These are phyloP conservation scores for Schizotus pectinicornis DNA, from an alignment of 2,888 invertebrate species.

Conservation along the genomic window DNA sequence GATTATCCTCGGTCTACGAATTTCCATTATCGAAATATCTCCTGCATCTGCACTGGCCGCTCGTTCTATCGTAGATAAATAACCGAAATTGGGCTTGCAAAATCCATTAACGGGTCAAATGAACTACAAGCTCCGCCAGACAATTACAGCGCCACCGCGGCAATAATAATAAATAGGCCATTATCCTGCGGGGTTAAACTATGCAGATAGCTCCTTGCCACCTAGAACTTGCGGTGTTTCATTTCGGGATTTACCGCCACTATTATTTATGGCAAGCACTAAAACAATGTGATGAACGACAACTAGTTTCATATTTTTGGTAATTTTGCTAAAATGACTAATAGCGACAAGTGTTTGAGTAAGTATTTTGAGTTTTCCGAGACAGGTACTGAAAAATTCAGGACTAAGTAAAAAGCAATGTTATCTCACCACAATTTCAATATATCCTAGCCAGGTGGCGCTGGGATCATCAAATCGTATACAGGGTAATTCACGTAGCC, in stretches of 20 bases:
- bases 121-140: conserved; percentile 22
- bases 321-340: too few species aligned
- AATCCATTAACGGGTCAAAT: conserved; percentile 39
- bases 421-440: too few species aligned
- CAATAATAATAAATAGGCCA: conserved; percentile 28
- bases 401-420: too few species aligned
- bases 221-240: conserved; percentile 7
- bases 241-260: conserved; percentile 3
- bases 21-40: conserved; percentile 46
- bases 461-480: too few species aligned
- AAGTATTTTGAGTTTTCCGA: too few species aligned
- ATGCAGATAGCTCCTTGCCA: conserved; percentile 21
- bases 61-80: conserved; percentile 3
- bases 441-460: too few species aligned
- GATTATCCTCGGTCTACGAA: conserved; percentile 46
- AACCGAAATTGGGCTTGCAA: conserved; percentile 33
- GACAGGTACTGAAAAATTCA: too few species aligned
- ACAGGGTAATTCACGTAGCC: too few species aligned
- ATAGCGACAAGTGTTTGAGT: too few species aligned
- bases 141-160: conserved; percentile 27
- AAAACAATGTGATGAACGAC: too few species aligned
- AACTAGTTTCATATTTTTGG: too few species aligned
- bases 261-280: too few species aligned
- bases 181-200: conserved; percentile 28
- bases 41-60: conserved; percentile 31